These are phyloP conservation scores for Netelia inedita DNA, from an alignment of 2,888 invertebrate genomes.

Conservation along the genomic window DNA sequence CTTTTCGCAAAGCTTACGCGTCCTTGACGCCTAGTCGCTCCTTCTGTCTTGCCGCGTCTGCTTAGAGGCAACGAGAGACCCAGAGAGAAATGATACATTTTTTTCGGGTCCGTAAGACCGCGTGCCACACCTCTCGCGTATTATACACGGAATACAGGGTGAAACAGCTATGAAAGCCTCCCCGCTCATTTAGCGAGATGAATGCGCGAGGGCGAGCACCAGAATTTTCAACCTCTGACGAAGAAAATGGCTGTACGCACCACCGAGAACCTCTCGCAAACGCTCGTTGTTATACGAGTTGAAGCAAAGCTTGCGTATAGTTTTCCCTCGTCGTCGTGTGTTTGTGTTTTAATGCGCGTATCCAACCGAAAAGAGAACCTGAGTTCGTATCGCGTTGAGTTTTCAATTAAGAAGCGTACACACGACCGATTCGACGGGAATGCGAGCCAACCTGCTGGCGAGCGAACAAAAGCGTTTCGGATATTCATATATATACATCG, in stretches of 20 bases:
- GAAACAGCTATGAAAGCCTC: too few species aligned
- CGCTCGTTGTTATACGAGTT: background rate
- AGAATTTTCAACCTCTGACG: background rate
- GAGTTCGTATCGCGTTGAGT: conserved; percentile 48
- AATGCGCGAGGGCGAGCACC: background rate
- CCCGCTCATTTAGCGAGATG: too few species aligned
- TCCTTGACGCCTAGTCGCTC: background rate
- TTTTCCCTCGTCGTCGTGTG: too few species aligned
- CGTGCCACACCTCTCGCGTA: background rate
- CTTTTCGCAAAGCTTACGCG: background rate
- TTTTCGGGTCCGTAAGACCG: background rate
- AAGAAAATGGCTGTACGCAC: background rate
- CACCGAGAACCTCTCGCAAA: background rate
- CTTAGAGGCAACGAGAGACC: background rate
- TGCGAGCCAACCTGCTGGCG: conserved; percentile 6
- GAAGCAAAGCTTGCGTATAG: too few species aligned
- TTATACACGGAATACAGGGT: too few species aligned
- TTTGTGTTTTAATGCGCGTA: background rate
- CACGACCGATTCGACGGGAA: conserved; percentile 12
- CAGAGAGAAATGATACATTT: background rate
- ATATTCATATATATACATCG: background rate
- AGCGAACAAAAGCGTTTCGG: background rate
- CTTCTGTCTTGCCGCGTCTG: background rate
- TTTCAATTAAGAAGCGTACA: conserved; percentile 62
- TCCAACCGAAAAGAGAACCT: conserved; percentile 8